These are phyloP conservation scores for Dicyrtoma fusca DNA, from an alignment of 2,888 invertebrate species.

Conservation along the genomic window DNA sequence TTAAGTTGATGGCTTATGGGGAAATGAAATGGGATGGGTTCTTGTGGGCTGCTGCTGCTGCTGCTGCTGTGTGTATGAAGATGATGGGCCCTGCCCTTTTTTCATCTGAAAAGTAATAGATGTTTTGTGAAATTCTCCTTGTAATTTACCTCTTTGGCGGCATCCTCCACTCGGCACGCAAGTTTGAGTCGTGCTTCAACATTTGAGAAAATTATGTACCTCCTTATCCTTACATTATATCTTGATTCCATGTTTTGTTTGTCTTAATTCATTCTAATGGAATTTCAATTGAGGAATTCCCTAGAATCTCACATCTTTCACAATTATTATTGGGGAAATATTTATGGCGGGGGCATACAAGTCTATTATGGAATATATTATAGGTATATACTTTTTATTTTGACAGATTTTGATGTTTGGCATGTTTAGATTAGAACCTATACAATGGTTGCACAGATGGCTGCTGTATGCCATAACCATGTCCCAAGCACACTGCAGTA, in stretches of 20 bases:
- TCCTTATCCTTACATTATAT: not conserved
- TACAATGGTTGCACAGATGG: too few species aligned
- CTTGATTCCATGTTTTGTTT: conserved; percentile 11
- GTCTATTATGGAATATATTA: too few species aligned
- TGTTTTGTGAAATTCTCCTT: conserved; percentile 40
- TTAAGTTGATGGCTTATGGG: conserved; percentile 29
- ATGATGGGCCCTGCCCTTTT: conserved; percentile 40
- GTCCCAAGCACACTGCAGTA: too few species aligned
- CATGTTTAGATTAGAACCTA: too few species aligned
- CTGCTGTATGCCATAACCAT: too few species aligned
- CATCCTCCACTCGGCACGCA: conserved; percentile 35
- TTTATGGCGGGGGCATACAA: too few species aligned
- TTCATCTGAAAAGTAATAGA: conserved; percentile 37
- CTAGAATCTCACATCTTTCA: too few species aligned
- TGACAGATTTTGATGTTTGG: too few species aligned
- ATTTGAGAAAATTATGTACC: not conserved
- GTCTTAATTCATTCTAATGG: conserved; percentile 1
- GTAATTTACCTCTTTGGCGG: conserved; percentile 45
- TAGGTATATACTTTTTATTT: too few species aligned
- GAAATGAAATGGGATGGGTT: conserved; percentile 34
- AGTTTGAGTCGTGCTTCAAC: not conserved
- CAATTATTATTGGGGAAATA: too few species aligned
- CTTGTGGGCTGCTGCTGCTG: conserved; percentile 6
- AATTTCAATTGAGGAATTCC: too few species aligned
- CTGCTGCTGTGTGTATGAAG: conserved; percentile 12